Conservation (phyloP, 1,140 invertebrate genomes). For the Nilaparvata lugens region DNA sequence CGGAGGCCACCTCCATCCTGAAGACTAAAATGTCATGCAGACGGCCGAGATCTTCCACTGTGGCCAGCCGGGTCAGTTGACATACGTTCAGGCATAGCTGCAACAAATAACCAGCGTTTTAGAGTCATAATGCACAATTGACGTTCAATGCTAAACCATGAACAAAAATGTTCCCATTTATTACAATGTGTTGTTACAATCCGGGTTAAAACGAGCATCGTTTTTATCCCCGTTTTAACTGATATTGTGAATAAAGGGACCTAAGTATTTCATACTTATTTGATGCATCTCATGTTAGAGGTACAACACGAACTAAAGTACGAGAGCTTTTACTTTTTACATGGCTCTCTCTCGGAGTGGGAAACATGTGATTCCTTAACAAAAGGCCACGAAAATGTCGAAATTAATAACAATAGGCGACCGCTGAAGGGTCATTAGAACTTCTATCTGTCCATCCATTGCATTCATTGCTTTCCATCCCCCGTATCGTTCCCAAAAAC, state of each 20-base stretch:
- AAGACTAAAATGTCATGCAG: slow-evolving; percentile 8
- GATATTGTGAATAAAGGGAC: background rate
- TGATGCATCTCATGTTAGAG: too few relatives aligned
- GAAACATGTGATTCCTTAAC: too few relatives aligned
- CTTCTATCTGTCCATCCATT: too few relatives aligned
- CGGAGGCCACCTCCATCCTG: background rate
- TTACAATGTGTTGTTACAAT: background rate
- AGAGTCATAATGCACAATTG: background rate
- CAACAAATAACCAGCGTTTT: slow-evolving; percentile 1
- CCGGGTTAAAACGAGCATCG: background rate
- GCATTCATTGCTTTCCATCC: too few relatives aligned
- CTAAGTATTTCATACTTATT: background rate
- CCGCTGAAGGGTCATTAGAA: too few relatives aligned
- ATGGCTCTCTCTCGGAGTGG: too few relatives aligned
- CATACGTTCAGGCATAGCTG: slow-evolving; percentile 17
- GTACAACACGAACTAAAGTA: too few relatives aligned
- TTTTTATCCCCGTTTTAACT: background rate
- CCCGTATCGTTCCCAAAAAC: too few relatives aligned
- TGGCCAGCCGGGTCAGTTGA: slow-evolving; percentile 7
- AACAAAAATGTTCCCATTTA: too few relatives aligned
- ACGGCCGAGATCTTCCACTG: slow-evolving; percentile 8
- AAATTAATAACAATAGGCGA: too few relatives aligned
- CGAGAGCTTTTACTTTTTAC: too few relatives aligned
- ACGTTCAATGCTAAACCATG: background rate
- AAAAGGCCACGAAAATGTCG: too few relatives aligned